Base-by-base conservation (phyloP, 2,888 invertebrate species). In the Sussaba pulchella region DNA sequence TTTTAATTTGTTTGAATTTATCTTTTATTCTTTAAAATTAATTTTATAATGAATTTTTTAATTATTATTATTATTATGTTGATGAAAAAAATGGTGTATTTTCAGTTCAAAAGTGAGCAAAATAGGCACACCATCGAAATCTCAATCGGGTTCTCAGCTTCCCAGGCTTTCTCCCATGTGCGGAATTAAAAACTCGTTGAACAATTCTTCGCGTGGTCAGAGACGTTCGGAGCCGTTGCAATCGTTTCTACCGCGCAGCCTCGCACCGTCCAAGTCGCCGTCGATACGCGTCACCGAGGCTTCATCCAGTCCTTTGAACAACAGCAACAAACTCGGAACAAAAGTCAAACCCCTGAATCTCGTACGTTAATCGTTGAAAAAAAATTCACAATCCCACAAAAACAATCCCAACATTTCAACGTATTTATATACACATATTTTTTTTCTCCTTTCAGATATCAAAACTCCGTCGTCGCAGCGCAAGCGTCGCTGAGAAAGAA, bases 401-500 rank as follows among this genome's bases (percentile, higher is more conserved):
- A 61, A 24, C 12, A 1, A 39, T 12, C n/a, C 17, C 9, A 31
- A 3, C 24, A 43, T 19, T 67, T 36, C 50, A 63, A 43, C 43
- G 14, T n/a, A n/a, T n/a, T n/a, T n/a, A n/a, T n/a, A n/a, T n/a
- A n/a, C n/a, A n/a, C n/a, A n/a, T 19, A n/a, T 41, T 45, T 57
- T 75, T 21, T n/a, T 43, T 39, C 50, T 77, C n/a, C 45, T 75
- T 54, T 6, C 76, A 89, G 89, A 86, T 86, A 36, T 86, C 88
- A 0, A 89, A 89, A 73, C 83, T 89, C 57, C 84, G 84, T 9
- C 83, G 86, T 1, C 85, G 87, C 59, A 85, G 83, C 50, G 52
- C 43, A 6, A 83, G 82, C 76, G 70, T 81, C 2, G 74, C 85
- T 17, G 91, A 90, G 57, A 91, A 91, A 67, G 91, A 91, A 72